Base-by-base conservation (phyloP, 2,888 invertebrate genomes). In the Periphyllus acericola region DNA sequence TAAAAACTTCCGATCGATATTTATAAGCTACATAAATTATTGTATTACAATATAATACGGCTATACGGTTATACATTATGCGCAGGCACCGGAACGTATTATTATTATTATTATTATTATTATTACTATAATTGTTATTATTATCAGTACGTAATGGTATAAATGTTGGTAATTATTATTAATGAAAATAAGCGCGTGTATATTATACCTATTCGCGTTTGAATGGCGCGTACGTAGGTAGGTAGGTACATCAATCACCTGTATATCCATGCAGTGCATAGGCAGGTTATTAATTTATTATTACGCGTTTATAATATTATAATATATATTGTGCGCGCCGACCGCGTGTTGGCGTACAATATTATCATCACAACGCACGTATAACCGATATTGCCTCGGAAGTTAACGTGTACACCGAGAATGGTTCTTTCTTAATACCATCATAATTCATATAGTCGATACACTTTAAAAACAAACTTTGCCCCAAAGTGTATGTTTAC, bases 401-500 rank as follows among this genome's bases (percentile, higher is more conserved):
- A 72, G 32, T 71, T 72, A 71, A 40, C 66, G 32, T 60, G 9
- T 5, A 11, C 21, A 40, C 40, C 25, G 29, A 55, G 25, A n/a
- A 46, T 25, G 32, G 29, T 72, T 34, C 17, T 34, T n/a, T 36
- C 36, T 72, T n/a, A 74, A n/a, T 36, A n/a, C 29, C 74, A 5
- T 83, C 34, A 3, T 71, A 71, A 82, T 82, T 82, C n/a, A n/a
- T 71, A 83, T 52, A 55, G 32, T 71, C 17, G 32, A 83, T 34
- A 82, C 72, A 52, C 72, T 74, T 74, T 74, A n/a, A 83, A 83
- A 83, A 83, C 83, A 74, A 83, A 83, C 55, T 83, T 83, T 55
- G 74, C 74, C 72, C 34, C 2, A 19, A 46, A n/a, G n/a, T n/a
- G 66, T 66, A 66, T 14, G 72, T n/a, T n/a, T 66, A 40, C 29